Evolutionary conservation across 2,797 vertebrate genomes (phyloP).

Genomic region (Paramormyrops hopkinsi): DNA sequence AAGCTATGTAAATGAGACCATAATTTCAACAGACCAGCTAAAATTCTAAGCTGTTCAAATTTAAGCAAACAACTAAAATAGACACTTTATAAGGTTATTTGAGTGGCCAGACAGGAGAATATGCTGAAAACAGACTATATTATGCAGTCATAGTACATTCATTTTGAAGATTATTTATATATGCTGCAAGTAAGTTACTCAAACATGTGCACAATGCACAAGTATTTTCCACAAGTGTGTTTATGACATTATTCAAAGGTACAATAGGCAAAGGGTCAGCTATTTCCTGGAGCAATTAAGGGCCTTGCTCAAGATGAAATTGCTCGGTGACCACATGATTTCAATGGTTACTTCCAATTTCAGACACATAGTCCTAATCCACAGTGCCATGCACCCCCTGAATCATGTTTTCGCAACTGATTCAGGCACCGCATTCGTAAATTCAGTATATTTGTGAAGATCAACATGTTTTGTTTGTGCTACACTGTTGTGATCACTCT

Average conservation of each 20-base stretch:
- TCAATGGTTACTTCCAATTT: background rate
- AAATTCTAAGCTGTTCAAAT: background rate
- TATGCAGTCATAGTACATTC: background rate
- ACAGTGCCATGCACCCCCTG: background rate
- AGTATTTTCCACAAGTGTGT: background rate
- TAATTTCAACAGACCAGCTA: background rate
- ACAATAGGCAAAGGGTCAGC: background rate
- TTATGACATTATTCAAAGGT: background rate
- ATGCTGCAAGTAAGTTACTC: background rate
- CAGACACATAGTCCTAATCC: background rate
- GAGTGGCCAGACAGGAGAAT: background rate
- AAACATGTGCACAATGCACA: background rate
- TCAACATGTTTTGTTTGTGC: background rate
- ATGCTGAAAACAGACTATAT: background rate
- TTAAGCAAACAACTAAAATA: background rate
- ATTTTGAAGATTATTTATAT: background rate
- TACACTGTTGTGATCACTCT: background rate
- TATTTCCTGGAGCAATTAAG: background rate
- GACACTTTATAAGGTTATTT: constrained; percentile 2
- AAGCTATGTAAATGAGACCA: background rate
- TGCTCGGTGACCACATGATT: background rate
- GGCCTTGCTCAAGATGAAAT: background rate
- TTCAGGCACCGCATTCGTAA: background rate
- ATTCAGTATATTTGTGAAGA: background rate
- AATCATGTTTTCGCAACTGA: background rate